These are phyloP conservation scores for Peromyscus aztecus DNA, from an alignment of 2,797 vertebrate genomes.

Conservation along the genomic window DNA sequence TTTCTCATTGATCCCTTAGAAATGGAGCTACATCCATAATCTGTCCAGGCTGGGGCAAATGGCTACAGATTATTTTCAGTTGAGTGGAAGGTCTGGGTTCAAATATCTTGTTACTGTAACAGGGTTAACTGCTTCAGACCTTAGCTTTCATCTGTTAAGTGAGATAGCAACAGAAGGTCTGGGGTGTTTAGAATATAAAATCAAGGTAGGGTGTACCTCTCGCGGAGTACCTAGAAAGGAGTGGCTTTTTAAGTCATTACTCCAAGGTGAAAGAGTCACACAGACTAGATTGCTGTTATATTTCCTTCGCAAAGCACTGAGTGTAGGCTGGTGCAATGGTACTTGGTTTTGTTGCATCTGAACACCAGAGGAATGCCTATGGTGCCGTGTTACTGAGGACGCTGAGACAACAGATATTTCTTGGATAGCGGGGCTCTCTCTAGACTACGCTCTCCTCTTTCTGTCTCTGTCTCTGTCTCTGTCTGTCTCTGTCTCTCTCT, in stretches of 20 bases:
- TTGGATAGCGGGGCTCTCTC: not conserved
- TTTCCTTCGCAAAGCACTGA: not conserved
- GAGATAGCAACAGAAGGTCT: not conserved
- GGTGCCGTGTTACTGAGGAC: not conserved
- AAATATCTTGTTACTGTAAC: constrained; percentile 20
- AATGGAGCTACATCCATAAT: not conserved
- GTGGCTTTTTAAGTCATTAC: not conserved
- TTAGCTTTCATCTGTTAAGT: constrained; percentile 3
- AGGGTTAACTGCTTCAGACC: constrained; percentile 10
- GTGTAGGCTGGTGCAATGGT: not conserved
- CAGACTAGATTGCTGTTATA: not conserved
- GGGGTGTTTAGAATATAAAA: constrained; percentile 11
- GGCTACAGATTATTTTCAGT: not conserved
- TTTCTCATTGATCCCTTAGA: not conserved
- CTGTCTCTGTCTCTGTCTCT: no score
- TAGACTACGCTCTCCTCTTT: not conserved
- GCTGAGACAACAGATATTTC: not conserved
- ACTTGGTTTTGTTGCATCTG: not conserved
- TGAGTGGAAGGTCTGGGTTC: constrained; percentile 14
- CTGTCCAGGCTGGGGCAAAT: not conserved
- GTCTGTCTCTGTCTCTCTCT: not conserved
- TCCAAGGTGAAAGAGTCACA: not conserved
- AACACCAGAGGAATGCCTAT: not conserved
- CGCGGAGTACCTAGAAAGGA: not conserved
- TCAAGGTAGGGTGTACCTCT: not conserved